Evolutionary conservation across 2,797 vertebrate species (phyloP).

Genomic region (Enteromius viviparus): DNA sequence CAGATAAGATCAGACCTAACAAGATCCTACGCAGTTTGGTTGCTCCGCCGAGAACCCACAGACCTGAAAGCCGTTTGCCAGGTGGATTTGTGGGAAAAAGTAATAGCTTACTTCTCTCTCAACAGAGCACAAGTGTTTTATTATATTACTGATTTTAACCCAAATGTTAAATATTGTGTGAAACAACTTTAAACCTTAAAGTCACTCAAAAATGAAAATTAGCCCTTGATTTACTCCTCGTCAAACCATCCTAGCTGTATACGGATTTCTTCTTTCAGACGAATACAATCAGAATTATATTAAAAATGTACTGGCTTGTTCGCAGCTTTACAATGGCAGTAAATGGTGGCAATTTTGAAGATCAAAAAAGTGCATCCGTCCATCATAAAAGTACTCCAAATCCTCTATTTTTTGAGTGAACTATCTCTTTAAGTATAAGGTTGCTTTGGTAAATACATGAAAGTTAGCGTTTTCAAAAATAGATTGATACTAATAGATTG

Average conservation of each 20-base stretch:
- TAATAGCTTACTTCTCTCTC: neutral
- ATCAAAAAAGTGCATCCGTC: neutral
- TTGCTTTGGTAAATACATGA: no score
- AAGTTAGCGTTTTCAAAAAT: neutral
- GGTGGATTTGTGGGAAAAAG: constrained; percentile 31
- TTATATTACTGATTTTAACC: neutral
- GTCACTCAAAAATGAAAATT: neutral
- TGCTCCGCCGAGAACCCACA: constrained; percentile 62
- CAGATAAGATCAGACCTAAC: constrained; percentile 72
- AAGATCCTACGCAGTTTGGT: constrained; percentile 60
- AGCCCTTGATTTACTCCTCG: neutral
- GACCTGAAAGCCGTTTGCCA: constrained; percentile 57
- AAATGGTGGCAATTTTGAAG: neutral
- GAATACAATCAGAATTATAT: neutral
- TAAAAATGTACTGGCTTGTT: neutral
- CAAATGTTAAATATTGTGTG: neutral
- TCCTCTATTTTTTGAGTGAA: no score
- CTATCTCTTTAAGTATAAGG: no score
- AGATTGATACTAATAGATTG: neutral
- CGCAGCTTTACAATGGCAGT: neutral
- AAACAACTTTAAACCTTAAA: neutral
- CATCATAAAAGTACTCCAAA: no score
- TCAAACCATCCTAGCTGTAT: neutral
- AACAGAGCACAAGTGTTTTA: neutral
- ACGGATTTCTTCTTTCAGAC: neutral